Percentiles rank a stretch among this genome's conserved stretches.
Evolutionary conservation across 1,140 invertebrate species (phyloP).

Genomic region (Musca vetustissima): DNA sequence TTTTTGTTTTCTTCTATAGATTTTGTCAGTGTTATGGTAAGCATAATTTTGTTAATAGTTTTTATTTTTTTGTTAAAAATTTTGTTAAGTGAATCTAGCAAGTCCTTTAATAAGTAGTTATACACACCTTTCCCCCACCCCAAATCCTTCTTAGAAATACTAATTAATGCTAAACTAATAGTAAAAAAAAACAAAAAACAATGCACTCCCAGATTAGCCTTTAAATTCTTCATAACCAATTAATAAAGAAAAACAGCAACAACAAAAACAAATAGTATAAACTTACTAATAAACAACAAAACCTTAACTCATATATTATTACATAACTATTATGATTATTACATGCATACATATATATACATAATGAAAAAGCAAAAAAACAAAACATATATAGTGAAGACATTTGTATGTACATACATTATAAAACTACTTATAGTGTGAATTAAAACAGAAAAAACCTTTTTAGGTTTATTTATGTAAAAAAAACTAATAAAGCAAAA

Average conservation of each 20-base stretch:
- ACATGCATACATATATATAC: slow-evolving; percentile 18
- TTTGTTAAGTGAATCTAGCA: not conserved
- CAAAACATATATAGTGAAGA: slow-evolving; percentile 14
- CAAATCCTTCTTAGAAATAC: not conserved
- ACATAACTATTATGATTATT: slow-evolving; percentile 18
- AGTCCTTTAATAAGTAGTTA: slow-evolving; percentile 10
- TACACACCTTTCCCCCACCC: not conserved
- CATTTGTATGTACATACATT: slow-evolving; percentile 22
- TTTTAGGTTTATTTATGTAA: slow-evolving; percentile 24
- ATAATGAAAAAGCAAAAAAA: not conserved
- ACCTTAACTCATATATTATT: slow-evolving; percentile 14
- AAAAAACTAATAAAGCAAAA: slow-evolving; percentile 18
- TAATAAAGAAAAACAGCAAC: slow-evolving; percentile 4
- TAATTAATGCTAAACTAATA: not conserved
- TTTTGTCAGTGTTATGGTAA: too few species aligned
- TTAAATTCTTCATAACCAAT: slow-evolving; percentile 13
- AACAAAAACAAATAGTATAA: slow-evolving; percentile 14
- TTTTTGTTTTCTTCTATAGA: too few species aligned
- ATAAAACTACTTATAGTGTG: slow-evolving; percentile 19
- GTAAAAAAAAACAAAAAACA: too few species aligned
- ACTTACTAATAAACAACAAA: slow-evolving; percentile 1
- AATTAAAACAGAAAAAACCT: slow-evolving; percentile 11
- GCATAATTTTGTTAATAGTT: not conserved
- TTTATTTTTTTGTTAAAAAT: not conserved
- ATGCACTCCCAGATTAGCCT: slow-evolving; percentile 18